These are phyloP conservation scores for Umimayanthus kanabou DNA, from an alignment of 92 coral and sea anemone genomes.

Conservation along the genomic window DNA sequence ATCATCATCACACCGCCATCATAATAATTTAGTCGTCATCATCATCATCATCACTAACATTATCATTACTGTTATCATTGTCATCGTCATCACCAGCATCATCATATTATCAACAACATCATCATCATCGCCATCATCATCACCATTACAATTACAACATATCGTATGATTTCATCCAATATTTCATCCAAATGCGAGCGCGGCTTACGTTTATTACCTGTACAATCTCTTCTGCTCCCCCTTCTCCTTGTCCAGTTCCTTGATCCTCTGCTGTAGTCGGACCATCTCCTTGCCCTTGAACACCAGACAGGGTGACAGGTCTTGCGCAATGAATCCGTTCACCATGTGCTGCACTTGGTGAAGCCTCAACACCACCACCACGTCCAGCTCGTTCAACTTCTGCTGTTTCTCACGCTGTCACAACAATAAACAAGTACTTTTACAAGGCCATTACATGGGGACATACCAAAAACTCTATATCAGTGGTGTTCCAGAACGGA, in stretches of 20 bases:
- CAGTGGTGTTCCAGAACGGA: too few species aligned
- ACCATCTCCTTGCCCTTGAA: constrained; percentile 82
- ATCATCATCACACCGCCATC: too few species aligned
- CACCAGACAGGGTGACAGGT: constrained; percentile 83
- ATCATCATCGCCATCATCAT: neutral
- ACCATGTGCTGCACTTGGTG: constrained; percentile 91
- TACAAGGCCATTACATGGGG: too few species aligned
- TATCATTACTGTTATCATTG: too few species aligned
- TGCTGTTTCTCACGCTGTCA: constrained; percentile 95
- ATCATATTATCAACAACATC: too few species aligned
- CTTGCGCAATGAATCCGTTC: constrained; percentile 82
- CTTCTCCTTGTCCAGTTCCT: constrained; percentile 94
- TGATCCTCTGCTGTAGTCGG: constrained; percentile 84
- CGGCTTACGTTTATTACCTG: constrained; percentile 49
- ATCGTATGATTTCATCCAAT: neutral
- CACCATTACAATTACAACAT: too few species aligned
- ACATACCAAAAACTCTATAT: too few species aligned
- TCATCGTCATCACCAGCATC: too few species aligned
- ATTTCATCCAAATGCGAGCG: too few species aligned
- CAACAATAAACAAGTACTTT: neutral
- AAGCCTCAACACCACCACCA: constrained; percentile 85
- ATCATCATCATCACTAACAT: too few species aligned
- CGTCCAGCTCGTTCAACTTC: constrained; percentile 96
- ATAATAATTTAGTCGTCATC: too few species aligned
- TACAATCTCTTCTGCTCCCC: constrained; percentile 90